phyloP scores from a whole-genome alignment of 2,113 vertebrate species.

The Apteryx owenii region DNA sequence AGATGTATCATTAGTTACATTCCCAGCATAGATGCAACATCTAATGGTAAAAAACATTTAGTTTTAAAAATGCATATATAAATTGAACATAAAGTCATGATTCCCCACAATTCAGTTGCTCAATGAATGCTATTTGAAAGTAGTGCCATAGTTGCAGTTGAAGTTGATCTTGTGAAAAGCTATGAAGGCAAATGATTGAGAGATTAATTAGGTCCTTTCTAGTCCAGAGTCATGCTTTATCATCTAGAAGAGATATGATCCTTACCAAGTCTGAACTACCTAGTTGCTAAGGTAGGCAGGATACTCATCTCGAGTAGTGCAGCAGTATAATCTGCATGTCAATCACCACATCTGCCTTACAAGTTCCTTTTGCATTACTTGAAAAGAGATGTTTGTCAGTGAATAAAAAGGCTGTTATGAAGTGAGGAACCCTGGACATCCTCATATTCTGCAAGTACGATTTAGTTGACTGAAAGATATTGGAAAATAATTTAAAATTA shows the following conservation, averaged over 20 bases:
- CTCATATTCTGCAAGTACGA: background rate
- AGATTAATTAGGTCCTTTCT: background rate
- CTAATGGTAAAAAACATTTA: background rate
- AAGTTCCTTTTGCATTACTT: background rate
- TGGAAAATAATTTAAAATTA: background rate
- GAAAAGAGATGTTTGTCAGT: background rate
- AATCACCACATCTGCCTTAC: background rate
- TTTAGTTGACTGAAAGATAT: background rate
- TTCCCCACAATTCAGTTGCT: background rate
- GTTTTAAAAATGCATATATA: background rate
- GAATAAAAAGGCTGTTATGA: background rate
- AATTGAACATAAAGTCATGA: background rate
- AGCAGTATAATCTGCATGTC: background rate
- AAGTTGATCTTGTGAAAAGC: background rate
- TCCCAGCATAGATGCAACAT: fast-evolving
- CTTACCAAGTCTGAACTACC: background rate
- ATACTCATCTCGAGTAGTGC: fast-evolving
- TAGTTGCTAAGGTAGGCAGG: background rate
- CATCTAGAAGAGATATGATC: background rate
- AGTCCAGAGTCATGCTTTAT: background rate
- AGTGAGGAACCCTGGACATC: background rate
- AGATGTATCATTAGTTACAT: background rate
- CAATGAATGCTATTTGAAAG: background rate
- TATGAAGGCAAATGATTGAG: background rate
- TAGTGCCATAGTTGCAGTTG: background rate